A percentile compares a stretch with the other conserved stretches of the same genome.
Conservation (phyloP, 1,140 invertebrate species). For the Acromyrmex charruanus region DNA sequence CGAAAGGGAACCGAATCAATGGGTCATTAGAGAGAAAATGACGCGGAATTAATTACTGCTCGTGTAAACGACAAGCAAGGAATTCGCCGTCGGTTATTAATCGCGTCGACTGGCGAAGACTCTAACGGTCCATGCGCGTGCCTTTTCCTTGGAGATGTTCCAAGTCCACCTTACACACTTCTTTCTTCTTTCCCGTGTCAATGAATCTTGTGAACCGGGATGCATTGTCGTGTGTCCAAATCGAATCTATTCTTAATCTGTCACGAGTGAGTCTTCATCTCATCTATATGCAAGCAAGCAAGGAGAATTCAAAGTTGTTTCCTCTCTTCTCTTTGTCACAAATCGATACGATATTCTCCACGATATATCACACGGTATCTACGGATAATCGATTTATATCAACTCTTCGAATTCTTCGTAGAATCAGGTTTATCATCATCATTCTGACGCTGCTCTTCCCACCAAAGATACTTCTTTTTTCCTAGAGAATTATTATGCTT, state of each 20-base stretch:
- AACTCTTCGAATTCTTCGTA: constrained; percentile 59
- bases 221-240: constrained; percentile 60
- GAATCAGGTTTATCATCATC: constrained; percentile 23
- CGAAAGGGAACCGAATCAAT: constrained; percentile 46
- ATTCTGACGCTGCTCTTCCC: constrained; percentile 1
- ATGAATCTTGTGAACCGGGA: constrained; percentile 60
- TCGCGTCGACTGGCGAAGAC: constrained; percentile 35
- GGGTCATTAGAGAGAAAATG: constrained; percentile 63
- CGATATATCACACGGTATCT: constrained; percentile 71
- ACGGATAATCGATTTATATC: constrained; percentile 76
- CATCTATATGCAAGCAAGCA: neutral
- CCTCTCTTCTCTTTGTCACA: constrained; percentile 69
- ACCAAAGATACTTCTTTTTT: neutral
- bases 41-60: constrained; percentile 70
- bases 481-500: constrained; percentile 2
- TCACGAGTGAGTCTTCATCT: constrained; percentile 69
- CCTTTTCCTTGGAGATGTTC: constrained; percentile 44
- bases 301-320: constrained; percentile 54
- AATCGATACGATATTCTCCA: constrained; percentile 33
- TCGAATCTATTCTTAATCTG: constrained; percentile 73
- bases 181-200: constrained; percentile 40
- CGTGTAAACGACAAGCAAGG: constrained; percentile 57
- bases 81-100: constrained; percentile 70
- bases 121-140: constrained; percentile 64
- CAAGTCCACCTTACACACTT: constrained; percentile 33